Evolutionary conservation across 2,797 vertebrate species (phyloP).

Genomic region (Scolopax bukidnonensis): DNA sequence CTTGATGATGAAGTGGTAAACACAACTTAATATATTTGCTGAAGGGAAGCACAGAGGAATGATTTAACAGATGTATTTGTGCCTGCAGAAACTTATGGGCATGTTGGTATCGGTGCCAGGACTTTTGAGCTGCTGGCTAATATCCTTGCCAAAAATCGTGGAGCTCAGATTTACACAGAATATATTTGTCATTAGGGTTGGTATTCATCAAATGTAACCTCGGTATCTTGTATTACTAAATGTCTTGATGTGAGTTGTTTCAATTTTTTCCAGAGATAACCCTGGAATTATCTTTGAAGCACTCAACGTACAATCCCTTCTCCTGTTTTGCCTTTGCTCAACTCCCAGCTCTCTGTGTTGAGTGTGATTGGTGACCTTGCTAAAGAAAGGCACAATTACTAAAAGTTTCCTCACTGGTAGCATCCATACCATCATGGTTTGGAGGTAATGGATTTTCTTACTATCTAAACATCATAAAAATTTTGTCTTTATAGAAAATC

Average conservation of each 20-base stretch:
- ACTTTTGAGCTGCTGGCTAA: slow-evolving; percentile 55
- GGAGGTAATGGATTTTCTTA: neutral
- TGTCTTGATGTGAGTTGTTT: neutral
- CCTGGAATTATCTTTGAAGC: slow-evolving; percentile 53
- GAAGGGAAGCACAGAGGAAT: neutral
- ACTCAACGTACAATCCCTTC: neutral
- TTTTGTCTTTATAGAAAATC: slow-evolving; percentile 1
- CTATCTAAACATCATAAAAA: neutral
- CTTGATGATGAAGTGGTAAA: neutral
- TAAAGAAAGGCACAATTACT: slow-evolving; percentile 9
- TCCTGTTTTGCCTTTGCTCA: slow-evolving; percentile 13
- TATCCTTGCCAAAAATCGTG: slow-evolving; percentile 56
- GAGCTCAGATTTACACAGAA: slow-evolving; percentile 63
- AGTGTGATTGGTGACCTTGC: slow-evolving; percentile 33
- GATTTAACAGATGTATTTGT: slow-evolving; percentile 58
- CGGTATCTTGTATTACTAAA: slow-evolving; percentile 64
- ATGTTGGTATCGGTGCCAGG: slow-evolving; percentile 29
- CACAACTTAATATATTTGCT: neutral
- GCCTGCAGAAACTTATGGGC: slow-evolving; percentile 55
- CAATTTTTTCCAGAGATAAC: slow-evolving; percentile 65
- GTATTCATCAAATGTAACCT: slow-evolving; percentile 74
- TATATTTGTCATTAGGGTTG: slow-evolving; percentile 67
- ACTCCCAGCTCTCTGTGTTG: neutral
- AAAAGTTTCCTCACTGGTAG: neutral
- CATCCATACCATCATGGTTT: neutral